These are phyloP conservation scores for Apostichopus leukothele DNA, from an alignment of 53 echinoderm and acorn worm genomes.

Conservation along the genomic window DNA sequence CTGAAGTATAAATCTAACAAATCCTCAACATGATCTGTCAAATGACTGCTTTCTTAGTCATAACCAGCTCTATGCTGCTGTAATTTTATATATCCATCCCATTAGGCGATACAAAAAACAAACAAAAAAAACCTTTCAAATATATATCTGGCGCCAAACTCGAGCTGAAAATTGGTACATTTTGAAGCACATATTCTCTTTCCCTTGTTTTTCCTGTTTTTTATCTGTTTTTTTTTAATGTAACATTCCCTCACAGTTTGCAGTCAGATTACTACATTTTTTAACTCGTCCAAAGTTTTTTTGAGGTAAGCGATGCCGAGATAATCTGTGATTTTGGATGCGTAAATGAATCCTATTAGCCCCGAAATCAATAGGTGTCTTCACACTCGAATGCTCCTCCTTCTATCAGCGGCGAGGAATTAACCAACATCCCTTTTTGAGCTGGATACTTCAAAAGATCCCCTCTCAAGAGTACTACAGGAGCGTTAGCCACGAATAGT, in stretches of 20 bases:
- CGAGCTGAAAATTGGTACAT: too few relatives aligned
- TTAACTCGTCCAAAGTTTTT: neutral
- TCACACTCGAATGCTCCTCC: neutral
- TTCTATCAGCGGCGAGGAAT: neutral
- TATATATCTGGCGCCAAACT: too few relatives aligned
- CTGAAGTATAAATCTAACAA: too few relatives aligned
- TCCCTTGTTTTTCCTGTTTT: too few relatives aligned
- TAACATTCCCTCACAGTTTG: neutral
- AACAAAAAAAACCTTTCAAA: too few relatives aligned
- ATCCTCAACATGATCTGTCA: too few relatives aligned
- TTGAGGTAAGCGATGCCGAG: neutral
- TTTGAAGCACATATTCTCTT: too few relatives aligned
- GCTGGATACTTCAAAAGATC: slow-evolving; percentile 10
- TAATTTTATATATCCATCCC: too few relatives aligned
- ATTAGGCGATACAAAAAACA: too few relatives aligned
- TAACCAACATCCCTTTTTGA: neutral
- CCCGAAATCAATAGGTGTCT: neutral
- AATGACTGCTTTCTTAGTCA: too few relatives aligned
- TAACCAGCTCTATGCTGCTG: too few relatives aligned
- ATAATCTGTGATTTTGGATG: neutral
- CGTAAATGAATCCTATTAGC: neutral
- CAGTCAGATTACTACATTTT: slow-evolving; percentile 1
- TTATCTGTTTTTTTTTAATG: neutral
- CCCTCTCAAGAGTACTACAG: neutral
- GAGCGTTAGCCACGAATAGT: neutral